These are phyloP conservation scores for Tachysurus vachellii DNA, from an alignment of 2,113 vertebrate genomes.

Conservation along the genomic window DNA sequence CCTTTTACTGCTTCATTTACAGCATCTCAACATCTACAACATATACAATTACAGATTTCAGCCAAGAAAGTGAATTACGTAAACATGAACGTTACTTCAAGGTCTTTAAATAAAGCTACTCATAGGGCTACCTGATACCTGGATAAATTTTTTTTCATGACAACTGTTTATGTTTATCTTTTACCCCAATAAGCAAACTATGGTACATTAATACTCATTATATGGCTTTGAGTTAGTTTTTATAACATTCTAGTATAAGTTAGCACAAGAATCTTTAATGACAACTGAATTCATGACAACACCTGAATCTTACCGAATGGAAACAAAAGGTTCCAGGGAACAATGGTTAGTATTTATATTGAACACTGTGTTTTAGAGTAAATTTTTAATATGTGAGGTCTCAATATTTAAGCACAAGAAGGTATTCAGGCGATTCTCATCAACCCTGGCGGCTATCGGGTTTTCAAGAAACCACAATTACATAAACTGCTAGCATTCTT, in stretches of 20 bases:
- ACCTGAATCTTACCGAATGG: background rate
- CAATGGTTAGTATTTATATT: background rate
- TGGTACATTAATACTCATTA: background rate
- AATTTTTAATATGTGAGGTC: background rate
- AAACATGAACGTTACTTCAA: background rate
- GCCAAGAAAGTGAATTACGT: background rate
- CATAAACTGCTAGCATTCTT: background rate
- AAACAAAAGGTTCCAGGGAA: background rate
- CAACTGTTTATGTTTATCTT: background rate
- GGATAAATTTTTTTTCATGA: background rate
- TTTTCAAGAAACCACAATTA: background rate
- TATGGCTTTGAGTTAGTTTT: background rate
- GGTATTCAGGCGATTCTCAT: background rate
- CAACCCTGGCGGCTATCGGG: background rate
- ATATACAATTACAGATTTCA: background rate
- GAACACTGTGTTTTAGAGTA: background rate
- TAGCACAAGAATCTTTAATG: background rate
- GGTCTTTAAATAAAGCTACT: background rate
- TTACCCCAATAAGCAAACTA: background rate
- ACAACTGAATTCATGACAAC: background rate
- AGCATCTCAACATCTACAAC: no score
- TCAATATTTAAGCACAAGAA: background rate
- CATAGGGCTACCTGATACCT: background rate
- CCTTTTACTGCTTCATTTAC: background rate
- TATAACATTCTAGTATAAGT: background rate